Evolutionary conservation across 2,113 vertebrate genomes (phyloP), one percentile per base, ranked within the genome.

Genomic region (Limanda limanda): DNA sequence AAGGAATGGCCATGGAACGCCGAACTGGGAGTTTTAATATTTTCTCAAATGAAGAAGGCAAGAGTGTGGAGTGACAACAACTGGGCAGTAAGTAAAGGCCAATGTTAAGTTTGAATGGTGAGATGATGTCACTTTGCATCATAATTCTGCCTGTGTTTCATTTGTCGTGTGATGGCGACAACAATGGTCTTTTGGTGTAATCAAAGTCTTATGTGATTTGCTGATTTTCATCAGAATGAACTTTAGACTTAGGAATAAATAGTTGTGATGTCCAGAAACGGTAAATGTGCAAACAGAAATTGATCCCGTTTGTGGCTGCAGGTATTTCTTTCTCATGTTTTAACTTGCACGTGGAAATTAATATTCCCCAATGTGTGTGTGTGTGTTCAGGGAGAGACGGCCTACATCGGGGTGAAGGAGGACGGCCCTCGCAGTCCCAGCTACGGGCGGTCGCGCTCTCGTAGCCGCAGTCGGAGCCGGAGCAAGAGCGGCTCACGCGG

Each of bases 401-500:
- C 96, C 35, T 97, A 97, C 91, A 96, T 97, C 67, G 92, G 94
- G 51, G 96, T 97, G 90, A 96, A 95, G 90, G 94, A 90, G 87
- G 96, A 97, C 64, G 94, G 93, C 4, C 90, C 92, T 8, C 94
- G 96, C 89, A 97, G 96, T 89, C 95, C 96, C 81, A 97, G 96
- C 92, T 97, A 96, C 31, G 95, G 95, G 54, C 95, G 95, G 27
- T 97, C 96, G 45, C 94, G 95, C 66, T 96, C 95, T 68, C 86
- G 90, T 62, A 95, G 95, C 51, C 78, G 87, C 4, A 90, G 90
- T 56, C 75, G 89, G 35, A 95, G 95, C 87, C 92, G 95, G 58
- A 97, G 96, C 93, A 95, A 95, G 91, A 94, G 93, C 25, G 73
- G 87, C 12, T 96, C 96, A 3, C 95, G 95, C 89, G 95, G 96